Base-by-base conservation (phyloP, 2,113 vertebrate genomes). In the Neomonachus schauinslandi region DNA sequence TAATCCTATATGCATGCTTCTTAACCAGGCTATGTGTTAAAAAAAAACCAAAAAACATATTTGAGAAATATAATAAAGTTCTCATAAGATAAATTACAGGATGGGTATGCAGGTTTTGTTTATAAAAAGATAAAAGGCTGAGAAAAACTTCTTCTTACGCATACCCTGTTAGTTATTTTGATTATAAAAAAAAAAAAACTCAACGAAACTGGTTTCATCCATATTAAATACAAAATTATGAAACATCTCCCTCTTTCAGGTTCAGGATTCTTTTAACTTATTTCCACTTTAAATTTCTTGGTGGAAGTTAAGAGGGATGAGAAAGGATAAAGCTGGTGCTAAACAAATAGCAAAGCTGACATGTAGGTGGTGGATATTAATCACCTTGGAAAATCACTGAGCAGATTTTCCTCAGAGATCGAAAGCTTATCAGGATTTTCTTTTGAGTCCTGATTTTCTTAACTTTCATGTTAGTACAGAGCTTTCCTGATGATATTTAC, bases 261-360 rank as follows among this genome's bases (percentile, higher is more conserved):
- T 55, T 90, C 82, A 98, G 39, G 21, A 71, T 84, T 93, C 49
- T 95, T 77, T 74, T 46, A 74, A 49, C n/a, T 95, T 91, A 18
- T 69, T 92, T 79, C 74, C 26, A 74, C 81, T 89, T 74, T 57
- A 59, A 71, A 69, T 94, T 86, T 94, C 67, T 95, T 33, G 81
- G 10, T 97, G 57, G 36, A 91, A 79, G 36, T 92, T 79, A 82
- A 91, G 59, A 95, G 65, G 57, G 39, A 49, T 95, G 13, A 86
- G 69, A 86, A 97, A 82, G 22, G 39, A 71, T 89, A 53, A 85
- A 80, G 39, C 91, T 36, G 22, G 59, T 92, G 26, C 71, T 84
- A 83, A 53, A 19, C n/a, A 84, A 76, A 42, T 15, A 74, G 36
- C 22, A 65, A 97, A 76, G 72, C 28, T 77, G 22, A 16, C 18